These are phyloP conservation scores for Euwallacea similis DNA, from an alignment of 1,140 invertebrate genomes.

Conservation along the genomic window DNA sequence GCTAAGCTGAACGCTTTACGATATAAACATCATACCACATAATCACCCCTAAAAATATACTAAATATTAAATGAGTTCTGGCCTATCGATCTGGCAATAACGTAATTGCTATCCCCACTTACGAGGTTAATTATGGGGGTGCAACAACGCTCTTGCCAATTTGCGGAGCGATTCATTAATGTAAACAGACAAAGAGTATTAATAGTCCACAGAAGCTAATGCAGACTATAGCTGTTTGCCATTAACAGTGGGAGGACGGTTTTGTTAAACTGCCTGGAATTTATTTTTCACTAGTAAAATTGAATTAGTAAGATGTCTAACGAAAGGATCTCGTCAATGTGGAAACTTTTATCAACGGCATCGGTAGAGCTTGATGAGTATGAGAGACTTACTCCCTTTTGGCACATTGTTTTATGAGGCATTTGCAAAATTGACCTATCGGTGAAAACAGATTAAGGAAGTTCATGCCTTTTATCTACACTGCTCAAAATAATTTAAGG, in stretches of 20 bases:
- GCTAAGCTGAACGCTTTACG: no score
- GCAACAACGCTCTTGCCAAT: conserved; percentile 14
- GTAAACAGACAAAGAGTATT: conserved; percentile 19
- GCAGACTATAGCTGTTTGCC: neutral
- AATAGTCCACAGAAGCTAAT: conserved; percentile 12
- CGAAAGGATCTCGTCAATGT: no score
- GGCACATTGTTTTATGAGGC: no score
- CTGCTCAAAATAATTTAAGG: no score
- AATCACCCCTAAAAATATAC: neutral
- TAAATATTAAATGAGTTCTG: conserved; percentile 11
- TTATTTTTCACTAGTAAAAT: neutral
- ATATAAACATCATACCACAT: neutral
- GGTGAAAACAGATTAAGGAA: no score
- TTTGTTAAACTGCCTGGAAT: no score
- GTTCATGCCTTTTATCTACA: no score
- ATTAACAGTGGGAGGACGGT: conserved; percentile 4
- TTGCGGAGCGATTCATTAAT: conserved; percentile 14
- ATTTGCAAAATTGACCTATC: no score
- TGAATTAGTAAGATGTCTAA: neutral
- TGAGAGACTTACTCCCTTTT: no score
- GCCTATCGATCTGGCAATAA: conserved; percentile 13
- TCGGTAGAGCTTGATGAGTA: no score
- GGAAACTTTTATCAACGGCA: no score
- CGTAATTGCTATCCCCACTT: conserved; percentile 18
- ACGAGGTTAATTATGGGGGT: conserved; percentile 18